Evolutionary conservation across 2,888 invertebrate species (phyloP), one percentile per base, ranked within the genome.

Genomic region (Psylliodes chrysocephalus): DNA sequence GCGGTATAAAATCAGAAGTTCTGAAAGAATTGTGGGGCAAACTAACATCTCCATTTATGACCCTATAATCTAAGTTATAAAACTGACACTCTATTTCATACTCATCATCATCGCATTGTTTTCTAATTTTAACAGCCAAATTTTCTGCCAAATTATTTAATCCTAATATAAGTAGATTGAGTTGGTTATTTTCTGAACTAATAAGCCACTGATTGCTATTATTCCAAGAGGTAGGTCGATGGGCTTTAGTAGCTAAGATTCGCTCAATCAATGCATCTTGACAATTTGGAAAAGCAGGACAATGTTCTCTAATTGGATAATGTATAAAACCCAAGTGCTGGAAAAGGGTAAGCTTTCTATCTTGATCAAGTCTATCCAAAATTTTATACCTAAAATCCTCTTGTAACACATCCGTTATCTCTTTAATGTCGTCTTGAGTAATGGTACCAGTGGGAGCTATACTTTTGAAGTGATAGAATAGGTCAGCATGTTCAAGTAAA

Each of bases 291-390:
- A 89, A 93, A 46, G 95, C 94, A 10, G 96, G 96, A 80, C 98
- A 98, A 81, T 96, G 95, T 82, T 96, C 96, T 57, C 93, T 86
- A 82, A 95, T 94, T 10, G 97, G 96, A 81, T 94, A 95, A 84
- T 97, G 96, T 60, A 97, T 93, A 83, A 98, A 98, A 63, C 96
- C 96, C 42, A 97, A 85, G 82, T 97, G 97, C 82, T 96, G 96
- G 77, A 96, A 93, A 65, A 98, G 85, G 90, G 98, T 94, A 72
- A 96, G 86, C 81, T 96, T 95, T 68, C 98, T 86, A 79, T 98
- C 96, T 82, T 96, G 96, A 84, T 96, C 96, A 81, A 98, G 87
- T 60, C 95, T 89, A 82, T 96, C 95, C 78, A 98, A 85, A 82
- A 95, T 91, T 83, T 96, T 95, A 84, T 96, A 98, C 83, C 96